Conservation (phyloP, 2,888 invertebrate species). For the Smittia aterrima region DNA sequence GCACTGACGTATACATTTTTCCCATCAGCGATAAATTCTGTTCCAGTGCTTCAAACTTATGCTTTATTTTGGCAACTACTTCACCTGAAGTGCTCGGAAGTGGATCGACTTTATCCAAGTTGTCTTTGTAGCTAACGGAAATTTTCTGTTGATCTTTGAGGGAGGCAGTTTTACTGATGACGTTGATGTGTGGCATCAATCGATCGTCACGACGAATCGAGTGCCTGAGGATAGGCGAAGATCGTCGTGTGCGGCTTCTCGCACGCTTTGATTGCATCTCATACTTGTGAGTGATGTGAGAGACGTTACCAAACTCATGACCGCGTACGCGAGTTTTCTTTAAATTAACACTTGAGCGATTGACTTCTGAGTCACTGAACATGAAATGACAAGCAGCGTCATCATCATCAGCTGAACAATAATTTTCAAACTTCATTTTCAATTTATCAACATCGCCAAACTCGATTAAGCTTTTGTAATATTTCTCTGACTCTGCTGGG, state of each 20-base stretch:
- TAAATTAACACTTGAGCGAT: conserved; percentile 49
- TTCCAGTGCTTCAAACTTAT: conserved; percentile 64
- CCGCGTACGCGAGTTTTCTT: conserved; percentile 46
- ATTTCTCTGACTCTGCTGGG: conserved; percentile 71
- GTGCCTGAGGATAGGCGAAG: conserved; percentile 65
- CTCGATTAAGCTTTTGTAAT: conserved; percentile 54
- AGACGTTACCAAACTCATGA: conserved; percentile 60
- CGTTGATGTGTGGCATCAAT: conserved; percentile 83
- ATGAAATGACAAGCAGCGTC: conserved; percentile 47
- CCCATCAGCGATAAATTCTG: conserved; percentile 63
- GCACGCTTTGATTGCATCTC: conserved; percentile 55
- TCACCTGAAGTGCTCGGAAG: conserved; percentile 56
- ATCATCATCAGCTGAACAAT: conserved; percentile 55
- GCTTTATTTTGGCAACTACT: conserved; percentile 66
- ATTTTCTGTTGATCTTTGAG: conserved; percentile 54
- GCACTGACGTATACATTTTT: conserved; percentile 77
- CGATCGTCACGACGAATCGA: conserved; percentile 67
- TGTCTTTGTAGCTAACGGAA: conserved; percentile 48
- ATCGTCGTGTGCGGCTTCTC: conserved; percentile 56
- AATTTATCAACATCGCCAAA: conserved; percentile 72
- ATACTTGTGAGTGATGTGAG: conserved; percentile 61
- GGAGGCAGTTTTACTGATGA: conserved; percentile 82
- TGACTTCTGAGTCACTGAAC: conserved; percentile 75
- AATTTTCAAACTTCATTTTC: conserved; percentile 70
- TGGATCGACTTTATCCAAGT: conserved; percentile 39